phyloP scores from a whole-genome alignment of 1,140 invertebrate genomes.

The Diorhabda elongata region DNA sequence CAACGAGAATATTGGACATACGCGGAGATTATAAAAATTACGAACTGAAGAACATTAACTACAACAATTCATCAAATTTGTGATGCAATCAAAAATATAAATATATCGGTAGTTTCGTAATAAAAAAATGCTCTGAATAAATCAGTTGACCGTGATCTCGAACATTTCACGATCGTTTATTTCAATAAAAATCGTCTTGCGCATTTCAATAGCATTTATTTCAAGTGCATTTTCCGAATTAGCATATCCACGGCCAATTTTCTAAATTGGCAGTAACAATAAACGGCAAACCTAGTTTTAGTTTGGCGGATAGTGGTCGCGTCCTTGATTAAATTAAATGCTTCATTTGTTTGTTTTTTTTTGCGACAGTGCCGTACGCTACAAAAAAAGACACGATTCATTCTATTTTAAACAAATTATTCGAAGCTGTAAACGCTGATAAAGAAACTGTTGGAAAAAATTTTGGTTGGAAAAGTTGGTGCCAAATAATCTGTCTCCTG shows the following conservation, averaged over 20 bases:
- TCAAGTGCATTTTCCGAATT: conserved; percentile 17
- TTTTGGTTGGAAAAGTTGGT: too few relatives aligned
- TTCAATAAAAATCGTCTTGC: conserved; percentile 9
- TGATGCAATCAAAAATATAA: too few relatives aligned
- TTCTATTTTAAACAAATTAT: too few relatives aligned
- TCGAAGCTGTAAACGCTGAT: too few relatives aligned
- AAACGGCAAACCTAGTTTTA: conserved; percentile 12
- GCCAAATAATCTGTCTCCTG: too few relatives aligned
- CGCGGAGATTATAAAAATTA: too few relatives aligned
- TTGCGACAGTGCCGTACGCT: not conserved
- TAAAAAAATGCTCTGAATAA: too few relatives aligned
- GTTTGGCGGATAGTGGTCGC: conserved; percentile 13
- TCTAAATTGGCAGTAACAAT: conserved; percentile 17
- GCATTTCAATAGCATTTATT: conserved; percentile 11
- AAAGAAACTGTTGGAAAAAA: too few relatives aligned
- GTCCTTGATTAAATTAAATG: conserved; percentile 16
- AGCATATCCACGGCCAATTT: conserved; percentile 15
- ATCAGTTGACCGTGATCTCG: not conserved
- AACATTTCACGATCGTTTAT: not conserved
- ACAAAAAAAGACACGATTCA: not conserved
- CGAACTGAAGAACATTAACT: too few relatives aligned
- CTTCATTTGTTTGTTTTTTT: conserved; percentile 13
- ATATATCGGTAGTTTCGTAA: too few relatives aligned
- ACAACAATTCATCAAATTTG: too few relatives aligned
- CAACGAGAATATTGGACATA: too few relatives aligned